phyloP scores from a whole-genome alignment of 2,797 vertebrate genomes.

The Merluccius polli region DNA sequence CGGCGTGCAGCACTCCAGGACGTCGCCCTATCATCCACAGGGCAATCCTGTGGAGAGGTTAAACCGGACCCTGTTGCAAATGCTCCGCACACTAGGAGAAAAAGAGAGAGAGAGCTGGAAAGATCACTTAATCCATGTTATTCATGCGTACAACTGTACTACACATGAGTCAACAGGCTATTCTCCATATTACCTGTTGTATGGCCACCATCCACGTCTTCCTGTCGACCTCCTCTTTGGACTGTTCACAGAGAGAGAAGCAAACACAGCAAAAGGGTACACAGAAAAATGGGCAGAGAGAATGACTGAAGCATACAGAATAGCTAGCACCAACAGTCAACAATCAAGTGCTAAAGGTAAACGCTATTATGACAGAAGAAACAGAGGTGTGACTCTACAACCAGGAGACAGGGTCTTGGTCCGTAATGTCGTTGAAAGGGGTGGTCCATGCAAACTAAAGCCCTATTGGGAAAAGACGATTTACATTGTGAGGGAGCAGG shows the following conservation, averaged over 20 bases:
- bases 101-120: not conserved
- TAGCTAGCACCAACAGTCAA: conserved; percentile 7
- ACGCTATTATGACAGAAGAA: not conserved
- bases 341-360: not conserved
- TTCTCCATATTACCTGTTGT: conserved; percentile 20
- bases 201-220: conserved; percentile 12
- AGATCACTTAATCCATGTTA: too few relatives aligned
- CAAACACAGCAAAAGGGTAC: conserved; percentile 10
- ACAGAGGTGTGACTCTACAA: not conserved
- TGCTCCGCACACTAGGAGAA: not conserved
- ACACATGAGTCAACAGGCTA: not conserved
- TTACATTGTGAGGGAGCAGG: conserved; percentile 14
- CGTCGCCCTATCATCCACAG: not conserved
- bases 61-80: not conserved
- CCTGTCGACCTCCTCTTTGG: conserved; percentile 8
- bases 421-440: conserved; percentile 1
- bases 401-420: conserved; percentile 10
- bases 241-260: not conserved
- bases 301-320: not conserved
- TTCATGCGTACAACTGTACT: not conserved
- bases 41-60: not conserved
- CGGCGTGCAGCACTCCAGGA: conserved; percentile 2
- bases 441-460: conserved; percentile 20
- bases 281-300: conserved; percentile 20
- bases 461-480: conserved; percentile 6